A percentile compares a stretch with the other conserved stretches of the same genome.
These are phyloP conservation scores for Schizotus pectinicornis DNA, from an alignment of 2,888 invertebrate genomes.

Conservation along the genomic window DNA sequence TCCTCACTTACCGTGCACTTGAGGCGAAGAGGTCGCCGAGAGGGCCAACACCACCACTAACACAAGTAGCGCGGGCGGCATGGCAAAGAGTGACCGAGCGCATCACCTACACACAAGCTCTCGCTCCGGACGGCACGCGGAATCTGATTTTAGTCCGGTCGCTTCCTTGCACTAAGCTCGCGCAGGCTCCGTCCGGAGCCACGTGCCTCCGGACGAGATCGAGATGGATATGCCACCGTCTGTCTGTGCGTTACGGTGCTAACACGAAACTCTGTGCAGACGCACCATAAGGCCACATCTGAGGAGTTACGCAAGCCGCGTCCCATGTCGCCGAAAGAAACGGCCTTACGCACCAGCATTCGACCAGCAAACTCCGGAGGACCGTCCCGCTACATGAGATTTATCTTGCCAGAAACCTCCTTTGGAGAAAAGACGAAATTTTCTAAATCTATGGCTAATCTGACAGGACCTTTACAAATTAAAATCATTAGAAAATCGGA, in stretches of 20 bases:
- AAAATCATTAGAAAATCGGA: too few species aligned
- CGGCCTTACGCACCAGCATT: too few species aligned
- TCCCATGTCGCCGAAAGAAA: too few species aligned
- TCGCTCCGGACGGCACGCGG: slow-evolving; percentile 36
- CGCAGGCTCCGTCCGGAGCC: slow-evolving; percentile 43
- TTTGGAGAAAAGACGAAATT: too few species aligned
- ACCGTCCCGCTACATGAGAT: too few species aligned
- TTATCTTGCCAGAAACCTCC: too few species aligned
- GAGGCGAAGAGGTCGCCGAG: slow-evolving; percentile 19
- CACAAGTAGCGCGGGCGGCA: slow-evolving; percentile 47
- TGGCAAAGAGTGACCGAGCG: slow-evolving; percentile 44
- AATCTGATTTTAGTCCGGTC: slow-evolving; percentile 37
- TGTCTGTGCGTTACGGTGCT: slow-evolving; percentile 5
- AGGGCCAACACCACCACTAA: slow-evolving; percentile 39
- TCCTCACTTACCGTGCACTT: slow-evolving; percentile 42
- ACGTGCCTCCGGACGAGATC: slow-evolving; percentile 31
- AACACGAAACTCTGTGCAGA: neutral
- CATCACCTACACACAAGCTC: slow-evolving; percentile 46
- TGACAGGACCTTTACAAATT: too few species aligned
- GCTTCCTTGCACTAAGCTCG: slow-evolving; percentile 31
- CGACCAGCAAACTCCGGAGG: too few species aligned
- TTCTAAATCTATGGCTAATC: too few species aligned
- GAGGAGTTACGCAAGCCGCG: too few species aligned
- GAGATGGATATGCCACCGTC: slow-evolving; percentile 23
- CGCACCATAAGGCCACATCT: too few species aligned